Evolutionary conservation across 2,888 invertebrate species (phyloP).

Genomic region (Papilio gigon): DNA sequence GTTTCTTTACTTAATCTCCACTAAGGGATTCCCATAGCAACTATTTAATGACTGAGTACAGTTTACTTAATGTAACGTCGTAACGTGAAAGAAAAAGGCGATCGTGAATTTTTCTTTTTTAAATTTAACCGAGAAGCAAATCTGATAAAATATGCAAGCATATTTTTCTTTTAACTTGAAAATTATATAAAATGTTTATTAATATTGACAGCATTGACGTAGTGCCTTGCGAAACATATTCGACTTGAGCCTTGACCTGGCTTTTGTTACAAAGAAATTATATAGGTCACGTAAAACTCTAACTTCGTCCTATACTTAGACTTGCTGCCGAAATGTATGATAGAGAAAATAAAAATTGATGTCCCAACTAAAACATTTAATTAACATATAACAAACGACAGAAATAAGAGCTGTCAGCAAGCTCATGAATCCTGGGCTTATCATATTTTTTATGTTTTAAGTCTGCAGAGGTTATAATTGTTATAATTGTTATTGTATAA

Average conservation of each 20-base stretch:
- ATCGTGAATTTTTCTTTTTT: neutral
- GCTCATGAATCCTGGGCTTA: neutral
- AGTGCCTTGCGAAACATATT: constrained; percentile 9
- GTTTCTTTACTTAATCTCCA: no score
- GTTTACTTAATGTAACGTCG: no score
- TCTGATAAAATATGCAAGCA: neutral
- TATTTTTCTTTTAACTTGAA: neutral
- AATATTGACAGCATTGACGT: constrained; percentile 7
- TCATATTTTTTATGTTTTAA: neutral
- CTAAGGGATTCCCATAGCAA: neutral
- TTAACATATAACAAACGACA: neutral
- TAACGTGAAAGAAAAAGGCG: neutral
- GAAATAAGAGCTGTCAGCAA: neutral
- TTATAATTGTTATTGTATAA: no score
- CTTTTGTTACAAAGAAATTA: constrained; percentile 2
- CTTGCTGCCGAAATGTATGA: neutral
- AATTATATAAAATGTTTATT: constrained; percentile 7
- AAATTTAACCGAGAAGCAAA: neutral
- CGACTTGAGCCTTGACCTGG: constrained; percentile 16
- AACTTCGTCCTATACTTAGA: neutral
- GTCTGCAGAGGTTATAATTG: no score
- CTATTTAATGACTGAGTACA: neutral
- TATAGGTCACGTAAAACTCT: constrained; percentile 1
- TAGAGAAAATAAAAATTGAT: no score
- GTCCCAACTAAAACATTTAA: no score